Evolutionary conservation across 1,140 invertebrate genomes (phyloP).

Genomic region (Lepidurus packardi): DNA sequence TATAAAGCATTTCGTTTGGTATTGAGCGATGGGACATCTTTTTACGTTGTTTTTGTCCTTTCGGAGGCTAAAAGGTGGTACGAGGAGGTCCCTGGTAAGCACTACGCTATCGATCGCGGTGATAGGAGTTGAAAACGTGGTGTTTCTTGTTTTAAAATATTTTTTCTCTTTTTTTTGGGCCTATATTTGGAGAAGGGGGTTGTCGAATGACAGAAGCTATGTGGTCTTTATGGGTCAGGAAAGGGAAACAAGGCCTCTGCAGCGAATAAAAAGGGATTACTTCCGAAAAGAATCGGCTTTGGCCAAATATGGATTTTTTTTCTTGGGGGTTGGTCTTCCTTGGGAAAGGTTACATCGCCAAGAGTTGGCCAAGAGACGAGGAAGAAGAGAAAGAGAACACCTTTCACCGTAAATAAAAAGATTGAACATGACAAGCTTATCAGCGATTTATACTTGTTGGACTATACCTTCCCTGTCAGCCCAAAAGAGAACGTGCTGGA

Average conservation of each 20-base stretch:
- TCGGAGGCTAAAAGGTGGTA: too few relatives aligned
- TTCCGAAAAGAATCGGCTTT: neutral
- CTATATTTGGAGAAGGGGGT: neutral
- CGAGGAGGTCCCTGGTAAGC: neutral
- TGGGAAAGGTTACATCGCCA: neutral
- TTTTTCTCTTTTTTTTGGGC: neutral
- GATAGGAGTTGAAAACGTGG: neutral
- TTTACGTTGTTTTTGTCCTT: too few relatives aligned
- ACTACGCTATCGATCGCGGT: neutral
- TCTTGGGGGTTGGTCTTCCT: neutral
- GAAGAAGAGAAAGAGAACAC: neutral
- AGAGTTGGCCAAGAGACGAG: too few relatives aligned
- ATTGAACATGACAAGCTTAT: neutral
- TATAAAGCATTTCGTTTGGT: too few relatives aligned
- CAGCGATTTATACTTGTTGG: neutral
- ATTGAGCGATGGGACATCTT: too few relatives aligned
- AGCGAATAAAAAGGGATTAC: neutral
- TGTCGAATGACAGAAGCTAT: neutral
- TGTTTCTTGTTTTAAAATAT: neutral
- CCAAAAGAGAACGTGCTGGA: too few relatives aligned
- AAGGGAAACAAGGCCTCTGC: neutral
- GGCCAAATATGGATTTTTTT: neutral
- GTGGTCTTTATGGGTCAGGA: slow-evolving; percentile 5
- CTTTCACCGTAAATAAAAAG: neutral
- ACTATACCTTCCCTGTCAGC: neutral